Conservation (phyloP, 2,113 vertebrate species). For the Nyctibius bracteatus region DNA sequence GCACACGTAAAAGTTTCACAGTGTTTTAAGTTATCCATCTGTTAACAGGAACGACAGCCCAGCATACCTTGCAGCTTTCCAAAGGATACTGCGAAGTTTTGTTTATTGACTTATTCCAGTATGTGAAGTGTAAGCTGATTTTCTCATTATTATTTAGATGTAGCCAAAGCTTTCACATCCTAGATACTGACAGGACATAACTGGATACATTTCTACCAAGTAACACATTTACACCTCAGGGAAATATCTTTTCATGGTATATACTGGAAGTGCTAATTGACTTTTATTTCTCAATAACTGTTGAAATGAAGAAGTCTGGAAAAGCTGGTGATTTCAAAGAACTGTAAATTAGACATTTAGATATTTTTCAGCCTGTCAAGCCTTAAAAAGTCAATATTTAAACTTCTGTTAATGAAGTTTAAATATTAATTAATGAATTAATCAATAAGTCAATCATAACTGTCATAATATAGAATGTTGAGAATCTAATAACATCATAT, state of each 20-base stretch:
- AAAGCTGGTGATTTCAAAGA: conserved; percentile 55
- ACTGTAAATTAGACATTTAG: conserved; percentile 41
- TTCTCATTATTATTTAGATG: conserved; percentile 35
- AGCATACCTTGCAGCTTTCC: background rate
- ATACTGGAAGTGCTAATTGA: conserved; percentile 66
- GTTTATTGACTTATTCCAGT: conserved; percentile 11
- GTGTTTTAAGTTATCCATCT: background rate
- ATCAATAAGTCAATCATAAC: conserved; percentile 16
- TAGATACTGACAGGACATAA: conserved; percentile 41
- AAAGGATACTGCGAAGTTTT: background rate
- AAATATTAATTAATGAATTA: conserved; percentile 6
- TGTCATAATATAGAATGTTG: background rate
- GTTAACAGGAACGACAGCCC: background rate
- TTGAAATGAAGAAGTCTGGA: conserved; percentile 53
- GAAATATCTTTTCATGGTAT: conserved; percentile 63
- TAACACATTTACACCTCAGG: conserved; percentile 55
- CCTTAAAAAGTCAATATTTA: conserved; percentile 39
- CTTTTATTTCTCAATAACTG: conserved; percentile 69
- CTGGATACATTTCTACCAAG: conserved; percentile 45
- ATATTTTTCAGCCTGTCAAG: conserved; percentile 20
- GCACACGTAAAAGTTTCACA: background rate
- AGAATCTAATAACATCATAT: background rate
- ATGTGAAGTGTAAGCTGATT: conserved; percentile 20
- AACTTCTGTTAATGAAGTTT: too few relatives aligned
- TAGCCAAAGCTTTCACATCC: conserved; percentile 34